Conservation (phyloP, 2,888 invertebrate species). For the Lepidochitona cinerea region DNA sequence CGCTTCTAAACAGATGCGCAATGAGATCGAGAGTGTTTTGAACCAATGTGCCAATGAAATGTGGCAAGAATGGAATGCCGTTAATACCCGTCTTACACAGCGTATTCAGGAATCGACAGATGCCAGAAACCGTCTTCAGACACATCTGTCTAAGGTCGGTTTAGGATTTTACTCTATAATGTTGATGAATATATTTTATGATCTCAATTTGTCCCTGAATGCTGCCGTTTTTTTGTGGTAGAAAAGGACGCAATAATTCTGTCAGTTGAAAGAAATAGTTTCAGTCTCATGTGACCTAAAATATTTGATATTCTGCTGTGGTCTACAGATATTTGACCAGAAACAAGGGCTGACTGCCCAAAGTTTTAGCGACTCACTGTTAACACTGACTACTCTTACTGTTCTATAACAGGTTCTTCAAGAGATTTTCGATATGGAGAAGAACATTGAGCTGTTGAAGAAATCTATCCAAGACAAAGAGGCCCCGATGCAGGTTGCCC, state of each 20-base stretch:
- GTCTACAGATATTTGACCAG: too few relatives aligned
- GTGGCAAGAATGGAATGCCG: slow-evolving; percentile 70
- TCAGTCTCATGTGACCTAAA: too few relatives aligned
- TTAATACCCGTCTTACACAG: slow-evolving; percentile 68
- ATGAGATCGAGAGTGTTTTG: slow-evolving; percentile 65
- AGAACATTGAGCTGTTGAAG: slow-evolving; percentile 88
- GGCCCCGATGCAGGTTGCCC: slow-evolving; percentile 74
- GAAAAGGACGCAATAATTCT: too few relatives aligned
- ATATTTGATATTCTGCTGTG: too few relatives aligned
- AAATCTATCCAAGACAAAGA: slow-evolving; percentile 91
- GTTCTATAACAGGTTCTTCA: slow-evolving; percentile 81
- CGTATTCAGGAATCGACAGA: slow-evolving; percentile 69
- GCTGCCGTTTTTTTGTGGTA: too few relatives aligned
- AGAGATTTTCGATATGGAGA: slow-evolving; percentile 94
- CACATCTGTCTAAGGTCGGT: slow-evolving; percentile 69
- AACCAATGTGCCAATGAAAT: slow-evolving; percentile 70
- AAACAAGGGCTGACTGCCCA: too few relatives aligned
- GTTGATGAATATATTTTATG: too few relatives aligned
- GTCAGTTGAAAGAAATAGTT: too few relatives aligned
- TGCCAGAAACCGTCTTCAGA: slow-evolving; percentile 70
- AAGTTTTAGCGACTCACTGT: too few relatives aligned
- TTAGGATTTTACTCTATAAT: too few relatives aligned
- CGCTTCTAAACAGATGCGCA: slow-evolving; percentile 67
- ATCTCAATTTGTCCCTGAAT: too few relatives aligned
- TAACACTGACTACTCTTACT: neutral